phyloP scores from a whole-genome alignment of 1,140 invertebrate genomes.

The Micrasema longulum region DNA sequence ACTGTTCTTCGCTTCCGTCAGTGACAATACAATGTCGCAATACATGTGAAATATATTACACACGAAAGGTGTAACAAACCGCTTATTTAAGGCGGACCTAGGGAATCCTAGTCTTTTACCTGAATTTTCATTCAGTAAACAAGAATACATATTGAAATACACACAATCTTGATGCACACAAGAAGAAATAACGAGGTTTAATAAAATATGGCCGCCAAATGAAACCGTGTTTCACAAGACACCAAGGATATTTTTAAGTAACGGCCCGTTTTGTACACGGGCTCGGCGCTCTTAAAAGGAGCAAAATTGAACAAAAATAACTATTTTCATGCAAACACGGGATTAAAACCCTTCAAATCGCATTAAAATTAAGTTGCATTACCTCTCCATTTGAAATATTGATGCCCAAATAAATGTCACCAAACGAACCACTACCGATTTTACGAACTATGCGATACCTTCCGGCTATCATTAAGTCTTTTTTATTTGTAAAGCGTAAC shows the following conservation, averaged over 20 bases:
- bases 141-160: slow-evolving; percentile 14
- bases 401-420: slow-evolving; percentile 98
- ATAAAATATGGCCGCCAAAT: slow-evolving; percentile 43
- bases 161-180: slow-evolving; percentile 22
- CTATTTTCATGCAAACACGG: slow-evolving; percentile 26
- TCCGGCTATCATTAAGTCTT: slow-evolving; percentile 85
- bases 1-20: slow-evolving; percentile 30
- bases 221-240: slow-evolving; percentile 42
- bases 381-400: slow-evolving; percentile 97
- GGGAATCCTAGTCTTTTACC: slow-evolving; percentile 10
- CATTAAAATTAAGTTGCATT: slow-evolving; percentile 51
- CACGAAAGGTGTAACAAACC: slow-evolving; percentile 1
- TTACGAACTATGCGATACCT: slow-evolving; percentile 96
- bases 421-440: slow-evolving; percentile 98
- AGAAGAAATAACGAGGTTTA: slow-evolving; percentile 31
- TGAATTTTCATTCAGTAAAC: slow-evolving; percentile 26
- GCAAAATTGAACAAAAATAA: slow-evolving; percentile 18
- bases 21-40: slow-evolving; percentile 41
- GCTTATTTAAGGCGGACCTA: not conserved
- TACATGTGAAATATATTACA: slow-evolving; percentile 17
- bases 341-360: slow-evolving; percentile 8
- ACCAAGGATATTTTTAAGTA: slow-evolving; percentile 32
- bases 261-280: slow-evolving; percentile 7
- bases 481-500: slow-evolving; percentile 45
- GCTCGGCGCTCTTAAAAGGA: slow-evolving; percentile 10